phyloP scores from a whole-genome alignment of 1,140 invertebrate genomes.

The Lordiphosa clarofinis region DNA sequence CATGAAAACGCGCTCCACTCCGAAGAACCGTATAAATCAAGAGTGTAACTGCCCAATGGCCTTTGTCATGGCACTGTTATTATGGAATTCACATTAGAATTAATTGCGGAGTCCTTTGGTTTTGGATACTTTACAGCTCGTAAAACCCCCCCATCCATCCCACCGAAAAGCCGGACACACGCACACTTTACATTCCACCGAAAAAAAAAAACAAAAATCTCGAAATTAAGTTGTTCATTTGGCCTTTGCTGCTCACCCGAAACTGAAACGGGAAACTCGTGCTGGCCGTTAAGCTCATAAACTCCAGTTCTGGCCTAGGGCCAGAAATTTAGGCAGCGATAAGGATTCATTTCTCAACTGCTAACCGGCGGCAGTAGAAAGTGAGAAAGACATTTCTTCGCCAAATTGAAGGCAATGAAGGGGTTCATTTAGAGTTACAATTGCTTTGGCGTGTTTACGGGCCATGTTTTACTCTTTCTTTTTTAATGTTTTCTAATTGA shows the following conservation, averaged over 20 bases:
- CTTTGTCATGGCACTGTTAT: constrained; percentile 73
- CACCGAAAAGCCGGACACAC: constrained; percentile 29
- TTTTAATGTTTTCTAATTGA: constrained; percentile 19
- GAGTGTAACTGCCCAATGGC: constrained; percentile 50
- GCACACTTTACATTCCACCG: constrained; percentile 38
- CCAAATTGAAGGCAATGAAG: constrained; percentile 38
- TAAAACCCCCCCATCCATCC: constrained; percentile 29
- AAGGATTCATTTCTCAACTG: constrained; percentile 50
- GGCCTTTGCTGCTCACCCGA: constrained; percentile 11
- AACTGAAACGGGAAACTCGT: constrained; percentile 57
- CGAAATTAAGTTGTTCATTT: constrained; percentile 69
- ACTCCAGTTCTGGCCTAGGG: constrained; percentile 38
- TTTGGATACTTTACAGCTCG: constrained; percentile 58
- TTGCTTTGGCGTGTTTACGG: constrained; percentile 27
- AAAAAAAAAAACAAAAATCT: constrained; percentile 27
- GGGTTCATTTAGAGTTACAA: constrained; percentile 35
- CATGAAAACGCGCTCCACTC: constrained; percentile 61
- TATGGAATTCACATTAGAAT: constrained; percentile 76
- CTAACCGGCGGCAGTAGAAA: constrained; percentile 26
- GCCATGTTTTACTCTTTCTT: constrained; percentile 19
- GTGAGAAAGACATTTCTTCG: constrained; percentile 38
- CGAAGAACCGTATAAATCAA: constrained; percentile 76
- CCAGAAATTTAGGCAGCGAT: constrained; percentile 46
- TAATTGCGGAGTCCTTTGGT: constrained; percentile 51
- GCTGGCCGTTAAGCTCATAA: constrained; percentile 68